phyloP scores from a whole-genome alignment of 1,140 invertebrate genomes.

The Heliothis virescens region DNA sequence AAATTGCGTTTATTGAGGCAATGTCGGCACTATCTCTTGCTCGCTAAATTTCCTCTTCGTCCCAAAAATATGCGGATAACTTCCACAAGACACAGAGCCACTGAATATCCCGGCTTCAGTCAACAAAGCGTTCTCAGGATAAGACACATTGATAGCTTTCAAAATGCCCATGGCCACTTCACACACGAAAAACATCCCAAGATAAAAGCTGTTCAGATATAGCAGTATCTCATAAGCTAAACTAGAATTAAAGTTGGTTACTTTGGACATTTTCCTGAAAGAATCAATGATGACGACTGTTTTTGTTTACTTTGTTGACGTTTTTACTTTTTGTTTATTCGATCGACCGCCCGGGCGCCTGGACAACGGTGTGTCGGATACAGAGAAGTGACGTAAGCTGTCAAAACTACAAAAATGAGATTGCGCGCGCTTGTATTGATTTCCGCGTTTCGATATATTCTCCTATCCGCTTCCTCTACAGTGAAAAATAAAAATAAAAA shows the following conservation, averaged over 20 bases:
- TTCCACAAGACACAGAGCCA: conserved; percentile 91
- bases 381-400: conserved; percentile 33
- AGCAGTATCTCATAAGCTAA: conserved; percentile 93
- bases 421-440: conserved; percentile 29
- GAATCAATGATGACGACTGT: conserved; percentile 21
- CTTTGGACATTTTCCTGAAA: conserved; percentile 73
- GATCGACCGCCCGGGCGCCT: conserved; percentile 38
- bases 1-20: background rate
- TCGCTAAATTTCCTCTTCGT: conserved; percentile 94
- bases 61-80: conserved; percentile 92
- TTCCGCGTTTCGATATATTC: conserved; percentile 14
- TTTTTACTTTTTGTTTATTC: conserved; percentile 34
- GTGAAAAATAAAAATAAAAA: too few relatives aligned
- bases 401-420: conserved; percentile 22
- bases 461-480: too few relatives aligned
- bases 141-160: conserved; percentile 92
- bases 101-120: conserved; percentile 93
- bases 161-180: conserved; percentile 92
- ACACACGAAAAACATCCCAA: conserved; percentile 93
- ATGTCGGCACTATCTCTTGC: conserved; percentile 88
- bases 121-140: conserved; percentile 90
- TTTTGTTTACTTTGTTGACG: conserved; percentile 33
- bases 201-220: conserved; percentile 94
- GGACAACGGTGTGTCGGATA: conserved; percentile 13
- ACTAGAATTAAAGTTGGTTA: conserved; percentile 90